Evolutionary conservation across 2,888 invertebrate species (phyloP).

Genomic region (Ceraclea dissimilis): DNA sequence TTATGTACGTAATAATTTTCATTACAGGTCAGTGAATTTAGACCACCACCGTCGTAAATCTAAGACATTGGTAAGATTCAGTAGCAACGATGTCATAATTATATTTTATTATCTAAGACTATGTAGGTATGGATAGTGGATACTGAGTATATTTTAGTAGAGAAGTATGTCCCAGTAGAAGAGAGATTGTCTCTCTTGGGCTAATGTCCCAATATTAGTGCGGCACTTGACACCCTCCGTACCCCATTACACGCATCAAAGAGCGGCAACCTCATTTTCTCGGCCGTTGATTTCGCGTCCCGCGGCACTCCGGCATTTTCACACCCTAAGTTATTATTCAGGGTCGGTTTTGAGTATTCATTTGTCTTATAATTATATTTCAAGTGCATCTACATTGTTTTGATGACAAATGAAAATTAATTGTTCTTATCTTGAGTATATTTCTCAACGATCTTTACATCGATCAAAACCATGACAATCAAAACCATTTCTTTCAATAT

Average conservation of each 20-base stretch:
- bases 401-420: background rate
- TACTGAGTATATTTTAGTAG: too few relatives aligned
- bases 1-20: too few relatives aligned
- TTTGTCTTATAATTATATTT: background rate
- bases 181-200: background rate
- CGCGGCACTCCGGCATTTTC: conserved; percentile 29
- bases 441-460: background rate
- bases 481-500: too few relatives aligned
- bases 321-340: conserved; percentile 7
- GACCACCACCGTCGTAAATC: too few relatives aligned
- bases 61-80: too few relatives aligned
- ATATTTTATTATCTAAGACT: background rate
- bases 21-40: too few relatives aligned
- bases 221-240: conserved; percentile 27
- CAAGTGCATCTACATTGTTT: background rate
- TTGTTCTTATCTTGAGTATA: background rate
- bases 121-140: background rate
- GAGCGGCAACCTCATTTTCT: conserved; percentile 50
- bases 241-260: conserved; percentile 43
- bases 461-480: too few relatives aligned
- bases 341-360: background rate
- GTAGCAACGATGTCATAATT: background rate
- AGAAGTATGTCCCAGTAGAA: background rate
- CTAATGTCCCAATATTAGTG: conserved; percentile 6
- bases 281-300: conserved; percentile 47